phyloP scores from a whole-genome alignment of 2,888 invertebrate species.

The Ennomos quercinarius region DNA sequence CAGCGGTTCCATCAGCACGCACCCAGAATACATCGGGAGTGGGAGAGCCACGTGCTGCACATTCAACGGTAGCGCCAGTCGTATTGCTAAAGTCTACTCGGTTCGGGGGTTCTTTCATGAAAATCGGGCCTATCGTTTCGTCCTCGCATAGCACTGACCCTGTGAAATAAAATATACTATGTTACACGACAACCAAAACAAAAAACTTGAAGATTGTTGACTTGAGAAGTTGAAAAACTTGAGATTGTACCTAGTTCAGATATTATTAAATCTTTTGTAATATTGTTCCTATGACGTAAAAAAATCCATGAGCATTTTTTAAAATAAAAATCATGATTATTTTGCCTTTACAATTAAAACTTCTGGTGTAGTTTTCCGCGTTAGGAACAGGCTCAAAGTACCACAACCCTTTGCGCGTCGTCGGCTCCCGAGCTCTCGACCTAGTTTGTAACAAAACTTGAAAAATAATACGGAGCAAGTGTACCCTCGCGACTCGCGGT shows the following conservation, averaged over 20 bases:
- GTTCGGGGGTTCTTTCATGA: constrained; percentile 96
- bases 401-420: constrained; percentile 47
- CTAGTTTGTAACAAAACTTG: constrained; percentile 67
- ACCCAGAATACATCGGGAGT: constrained; percentile 97
- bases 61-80: constrained; percentile 96
- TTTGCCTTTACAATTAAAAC: constrained; percentile 11
- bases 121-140: constrained; percentile 94
- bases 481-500: constrained; percentile 43
- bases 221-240: no score
- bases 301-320: no score
- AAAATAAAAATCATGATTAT: not conserved
- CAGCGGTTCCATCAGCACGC: constrained; percentile 94
- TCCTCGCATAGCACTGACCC: constrained; percentile 87
- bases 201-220: no score
- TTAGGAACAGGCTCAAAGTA: constrained; percentile 30
- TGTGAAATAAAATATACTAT: constrained; percentile 44
- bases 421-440: constrained; percentile 65
- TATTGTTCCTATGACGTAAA: no score
- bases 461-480: constrained; percentile 57
- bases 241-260: no score
- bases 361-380: constrained; percentile 24
- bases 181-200: no score
- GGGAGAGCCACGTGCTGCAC: constrained; percentile 95
- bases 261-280: no score
- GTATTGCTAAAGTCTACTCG: constrained; percentile 97